Evolutionary conservation across 2,888 invertebrate species (phyloP).

Genomic region (Onchidella celtica): DNA sequence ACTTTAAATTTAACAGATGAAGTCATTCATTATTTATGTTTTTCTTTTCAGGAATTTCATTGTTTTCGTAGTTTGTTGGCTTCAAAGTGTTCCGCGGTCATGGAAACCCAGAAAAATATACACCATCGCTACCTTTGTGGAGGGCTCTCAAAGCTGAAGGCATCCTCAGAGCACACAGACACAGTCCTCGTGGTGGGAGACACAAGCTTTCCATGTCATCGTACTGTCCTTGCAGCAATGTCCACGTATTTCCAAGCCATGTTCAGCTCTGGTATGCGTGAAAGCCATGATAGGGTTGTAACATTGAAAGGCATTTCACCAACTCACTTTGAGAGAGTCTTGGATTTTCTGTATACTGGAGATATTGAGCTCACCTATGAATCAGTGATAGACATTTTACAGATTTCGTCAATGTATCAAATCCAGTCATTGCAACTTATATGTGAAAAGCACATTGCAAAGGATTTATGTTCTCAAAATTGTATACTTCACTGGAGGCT

Average conservation of each 20-base stretch:
- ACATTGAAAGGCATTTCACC: constrained; percentile 83
- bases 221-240: constrained; percentile 70
- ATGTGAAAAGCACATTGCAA: constrained; percentile 88
- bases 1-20: too few relatives aligned
- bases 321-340: constrained; percentile 88
- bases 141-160: constrained; percentile 41
- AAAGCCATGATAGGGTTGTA: constrained; percentile 67
- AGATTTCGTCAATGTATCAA: constrained; percentile 92
- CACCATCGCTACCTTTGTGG: constrained; percentile 43
- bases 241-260: constrained; percentile 73
- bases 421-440: constrained; percentile 89
- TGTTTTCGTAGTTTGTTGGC: too few relatives aligned
- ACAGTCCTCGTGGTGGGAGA: constrained; percentile 67
- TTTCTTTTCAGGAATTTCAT: too few relatives aligned
- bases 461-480: constrained; percentile 85
- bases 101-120: constrained; percentile 40
- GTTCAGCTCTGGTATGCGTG: constrained; percentile 73
- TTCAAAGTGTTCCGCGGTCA: too few relatives aligned
- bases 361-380: constrained; percentile 86
- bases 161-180: constrained; percentile 41
- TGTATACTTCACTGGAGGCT: constrained; percentile 82
- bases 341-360: constrained; percentile 92
- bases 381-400: constrained; percentile 87
- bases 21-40: too few relatives aligned
- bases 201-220: constrained; percentile 69